phyloP scores from a whole-genome alignment of 1,140 invertebrate species.

The Zaprionus inermis region DNA sequence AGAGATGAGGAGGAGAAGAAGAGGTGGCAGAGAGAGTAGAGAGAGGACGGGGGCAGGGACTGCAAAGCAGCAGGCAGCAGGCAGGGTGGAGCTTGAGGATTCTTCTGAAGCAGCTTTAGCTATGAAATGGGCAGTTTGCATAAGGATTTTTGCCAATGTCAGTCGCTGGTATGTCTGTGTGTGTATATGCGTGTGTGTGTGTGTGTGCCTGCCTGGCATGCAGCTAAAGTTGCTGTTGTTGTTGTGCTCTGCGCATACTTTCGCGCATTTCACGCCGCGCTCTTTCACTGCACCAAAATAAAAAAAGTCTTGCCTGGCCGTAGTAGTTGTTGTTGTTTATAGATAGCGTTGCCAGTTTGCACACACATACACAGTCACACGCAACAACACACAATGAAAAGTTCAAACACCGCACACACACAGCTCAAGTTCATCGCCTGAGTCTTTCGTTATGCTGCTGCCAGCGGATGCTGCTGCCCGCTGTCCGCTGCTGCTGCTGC shows the following conservation, averaged over 20 bases:
- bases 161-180: constrained; percentile 35
- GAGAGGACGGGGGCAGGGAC: too few species aligned
- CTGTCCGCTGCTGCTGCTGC: constrained; percentile 11
- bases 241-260: constrained; percentile 39
- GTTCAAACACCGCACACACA: constrained; percentile 40
- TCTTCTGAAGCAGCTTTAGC: constrained; percentile 31
- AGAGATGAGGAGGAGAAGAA: constrained; percentile 10
- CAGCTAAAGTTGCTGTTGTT: constrained; percentile 41
- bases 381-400: constrained; percentile 8
- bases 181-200: constrained; percentile 47
- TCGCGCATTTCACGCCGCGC: constrained; percentile 56
- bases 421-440: constrained; percentile 58
- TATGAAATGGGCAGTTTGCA: constrained; percentile 80
- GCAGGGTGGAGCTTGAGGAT: constrained; percentile 12
- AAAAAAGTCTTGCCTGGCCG: constrained; percentile 33
- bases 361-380: neutral
- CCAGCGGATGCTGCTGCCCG: constrained; percentile 35
- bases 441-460: constrained; percentile 60
- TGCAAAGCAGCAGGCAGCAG: neutral
- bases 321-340: constrained; percentile 31
- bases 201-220: constrained; percentile 65
- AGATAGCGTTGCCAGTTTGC: constrained; percentile 43
- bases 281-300: constrained; percentile 47
- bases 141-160: constrained; percentile 72
- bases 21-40: constrained; percentile 3